Evolutionary conservation across 2,888 invertebrate genomes (phyloP).

Genomic region (Drosophila greeni): DNA sequence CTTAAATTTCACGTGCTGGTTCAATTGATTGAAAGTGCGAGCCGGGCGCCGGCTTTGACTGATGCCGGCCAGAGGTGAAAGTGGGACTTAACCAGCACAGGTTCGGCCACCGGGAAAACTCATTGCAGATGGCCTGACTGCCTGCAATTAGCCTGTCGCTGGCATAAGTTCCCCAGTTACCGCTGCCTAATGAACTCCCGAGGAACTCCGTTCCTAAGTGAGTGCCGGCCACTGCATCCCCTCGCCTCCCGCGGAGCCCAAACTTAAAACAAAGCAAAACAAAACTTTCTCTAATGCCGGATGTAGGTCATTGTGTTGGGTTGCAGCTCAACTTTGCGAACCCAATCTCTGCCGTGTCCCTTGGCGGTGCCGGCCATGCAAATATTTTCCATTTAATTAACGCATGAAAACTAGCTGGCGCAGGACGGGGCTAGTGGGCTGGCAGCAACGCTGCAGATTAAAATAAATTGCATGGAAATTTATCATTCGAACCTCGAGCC

Average conservation of each 20-base stretch:
- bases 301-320: conserved; percentile 62
- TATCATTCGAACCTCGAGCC: conserved; percentile 65
- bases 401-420: conserved; percentile 57
- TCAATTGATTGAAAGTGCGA: conserved; percentile 50
- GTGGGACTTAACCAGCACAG: conserved; percentile 1
- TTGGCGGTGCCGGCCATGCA: conserved; percentile 40
- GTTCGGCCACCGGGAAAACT: neutral
- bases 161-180: conserved; percentile 16
- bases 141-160: conserved; percentile 16
- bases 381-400: conserved; percentile 73
- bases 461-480: conserved; percentile 71
- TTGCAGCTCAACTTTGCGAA: conserved; percentile 48
- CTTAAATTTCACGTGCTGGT: conserved; percentile 44
- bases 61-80: conserved; percentile 26
- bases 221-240: neutral
- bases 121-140: conserved; percentile 6
- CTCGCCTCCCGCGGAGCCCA: neutral
- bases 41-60: conserved; percentile 47
- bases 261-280: conserved; percentile 24
- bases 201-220: conserved; percentile 14
- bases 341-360: conserved; percentile 9
- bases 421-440: conserved; percentile 23
- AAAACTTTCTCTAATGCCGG: conserved; percentile 54
- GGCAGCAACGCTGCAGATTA: conserved; percentile 65
- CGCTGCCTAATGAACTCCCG: conserved; percentile 35